Base-by-base conservation (phyloP, 2,113 vertebrate genomes). In the Syngnathus floridae region DNA sequence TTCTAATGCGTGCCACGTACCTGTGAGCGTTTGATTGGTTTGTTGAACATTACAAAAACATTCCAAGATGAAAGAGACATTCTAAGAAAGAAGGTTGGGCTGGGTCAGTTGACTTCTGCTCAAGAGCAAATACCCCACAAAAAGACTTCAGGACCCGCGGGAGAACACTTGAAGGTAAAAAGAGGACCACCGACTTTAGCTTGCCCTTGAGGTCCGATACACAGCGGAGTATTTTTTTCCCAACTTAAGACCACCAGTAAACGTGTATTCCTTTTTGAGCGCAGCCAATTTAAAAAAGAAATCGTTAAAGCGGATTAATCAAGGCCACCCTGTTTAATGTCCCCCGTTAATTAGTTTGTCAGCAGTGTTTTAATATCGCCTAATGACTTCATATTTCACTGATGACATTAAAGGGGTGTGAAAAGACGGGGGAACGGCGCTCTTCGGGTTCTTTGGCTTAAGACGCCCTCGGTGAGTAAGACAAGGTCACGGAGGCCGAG, bases 291-390 rank as follows among this genome's bases (percentile, higher is more conserved):
- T 26, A 31, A 95, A 95, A 97, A 96, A 61, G 94, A 91, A 95
- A 94, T 93, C 93, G 94, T 97, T 97, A 96, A 96, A 95, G 95
- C 92, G 94, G 96, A 97, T 98, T 96, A 96, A 96, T 98, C 94
- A 95, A 96, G 94, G 92, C 92, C 94, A 92, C 95, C 95, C 94
- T 93, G 94, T 94, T 95, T 98, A 96, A 98, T 98, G 95, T 95
- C 93, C 97, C 94, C 93, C 94, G 94, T 96, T 98, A 98, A 98
- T 98, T 96, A 97, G 95, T 98, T 98, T 98, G 95, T 98, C 96
- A 98, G 95, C 95, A 97, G 93, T 96, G 95, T 98, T 98, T 97
- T 97, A 96, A 96, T 96, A 96, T 95, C 92, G 93, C 91, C 93
- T 97, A 96, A 98, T 98, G 95, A 98, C 94, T 95, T 97, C 94